A percentile compares a stretch with the other conserved stretches of the same genome.
Conservation (phyloP, 2,888 invertebrate species). For the Drosophila mimetica region DNA sequence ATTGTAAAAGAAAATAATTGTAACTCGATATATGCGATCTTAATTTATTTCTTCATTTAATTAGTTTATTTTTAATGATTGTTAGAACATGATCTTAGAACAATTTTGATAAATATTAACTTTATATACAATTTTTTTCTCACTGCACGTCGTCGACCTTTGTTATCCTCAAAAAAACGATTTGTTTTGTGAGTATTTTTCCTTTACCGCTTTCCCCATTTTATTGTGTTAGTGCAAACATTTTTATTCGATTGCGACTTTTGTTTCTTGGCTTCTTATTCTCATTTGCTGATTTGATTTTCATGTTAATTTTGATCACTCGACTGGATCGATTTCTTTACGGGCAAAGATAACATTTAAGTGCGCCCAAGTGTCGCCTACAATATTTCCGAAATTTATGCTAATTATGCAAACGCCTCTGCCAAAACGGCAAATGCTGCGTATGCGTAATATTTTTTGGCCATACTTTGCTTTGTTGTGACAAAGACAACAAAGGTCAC, state of each 20-base stretch:
- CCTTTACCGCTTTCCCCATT: conserved; percentile 1
- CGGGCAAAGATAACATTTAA: conserved; percentile 38
- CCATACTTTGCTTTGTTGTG: conserved; percentile 47
- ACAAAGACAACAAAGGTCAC: conserved; percentile 49
- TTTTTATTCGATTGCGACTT: conserved; percentile 58
- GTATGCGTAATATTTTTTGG: conserved; percentile 65
- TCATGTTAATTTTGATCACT: conserved; percentile 69
- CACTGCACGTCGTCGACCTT: conserved; percentile 21
- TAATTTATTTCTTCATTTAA: too few relatives aligned
- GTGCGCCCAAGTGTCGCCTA: conserved; percentile 52
- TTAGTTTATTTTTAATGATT: too few relatives aligned
- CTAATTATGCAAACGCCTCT: conserved; percentile 64
- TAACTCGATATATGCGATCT: too few relatives aligned
- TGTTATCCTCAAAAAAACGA: conserved; percentile 22
- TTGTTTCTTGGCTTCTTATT: conserved; percentile 12
- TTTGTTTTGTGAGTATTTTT: conserved; percentile 21
- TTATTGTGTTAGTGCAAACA: conserved; percentile 51
- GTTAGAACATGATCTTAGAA: too few relatives aligned
- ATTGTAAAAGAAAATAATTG: too few relatives aligned
- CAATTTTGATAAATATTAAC: too few relatives aligned
- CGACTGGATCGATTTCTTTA: conserved; percentile 62
- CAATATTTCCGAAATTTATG: conserved; percentile 71
- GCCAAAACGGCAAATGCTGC: conserved; percentile 37
- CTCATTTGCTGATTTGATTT: conserved; percentile 70
- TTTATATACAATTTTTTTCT: too few relatives aligned